phyloP scores from a whole-genome alignment of 2,797 vertebrate genomes.

The Sciurus carolinensis region DNA sequence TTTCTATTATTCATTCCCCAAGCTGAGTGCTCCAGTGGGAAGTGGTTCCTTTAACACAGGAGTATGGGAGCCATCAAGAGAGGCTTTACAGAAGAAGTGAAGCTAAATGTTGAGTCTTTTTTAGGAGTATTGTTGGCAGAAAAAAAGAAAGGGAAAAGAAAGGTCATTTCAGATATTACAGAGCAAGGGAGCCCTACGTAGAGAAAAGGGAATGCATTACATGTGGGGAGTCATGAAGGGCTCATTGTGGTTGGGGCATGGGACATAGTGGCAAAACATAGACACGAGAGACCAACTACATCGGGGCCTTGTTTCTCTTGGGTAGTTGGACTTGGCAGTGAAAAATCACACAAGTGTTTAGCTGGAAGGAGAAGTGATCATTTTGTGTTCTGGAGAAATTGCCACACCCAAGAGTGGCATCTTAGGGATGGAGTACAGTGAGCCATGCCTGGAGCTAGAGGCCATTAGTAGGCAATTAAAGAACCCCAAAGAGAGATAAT shows the following conservation, averaged over 20 bases:
- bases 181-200: neutral
- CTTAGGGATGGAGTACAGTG: neutral
- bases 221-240: neutral
- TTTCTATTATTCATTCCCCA: neutral
- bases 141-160: neutral
- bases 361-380: neutral
- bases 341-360: slow-evolving; percentile 1
- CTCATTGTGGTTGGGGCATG: neutral
- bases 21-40: neutral
- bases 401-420: neutral
- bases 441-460: neutral
- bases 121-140: neutral
- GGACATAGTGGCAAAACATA: neutral
- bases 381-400: neutral
- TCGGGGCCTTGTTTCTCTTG: neutral
- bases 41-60: neutral
- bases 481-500: neutral
- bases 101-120: slow-evolving; percentile 17
- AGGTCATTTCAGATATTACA: neutral
- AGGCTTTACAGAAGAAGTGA: neutral
- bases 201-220: neutral
- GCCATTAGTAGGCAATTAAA: neutral
- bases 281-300: neutral
- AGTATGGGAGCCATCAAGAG: neutral
- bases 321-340: neutral